Evolutionary conservation across 2,113 vertebrate species (phyloP), one percentile per base, ranked within the genome.

Genomic region (Maccullochella peelii): DNA sequence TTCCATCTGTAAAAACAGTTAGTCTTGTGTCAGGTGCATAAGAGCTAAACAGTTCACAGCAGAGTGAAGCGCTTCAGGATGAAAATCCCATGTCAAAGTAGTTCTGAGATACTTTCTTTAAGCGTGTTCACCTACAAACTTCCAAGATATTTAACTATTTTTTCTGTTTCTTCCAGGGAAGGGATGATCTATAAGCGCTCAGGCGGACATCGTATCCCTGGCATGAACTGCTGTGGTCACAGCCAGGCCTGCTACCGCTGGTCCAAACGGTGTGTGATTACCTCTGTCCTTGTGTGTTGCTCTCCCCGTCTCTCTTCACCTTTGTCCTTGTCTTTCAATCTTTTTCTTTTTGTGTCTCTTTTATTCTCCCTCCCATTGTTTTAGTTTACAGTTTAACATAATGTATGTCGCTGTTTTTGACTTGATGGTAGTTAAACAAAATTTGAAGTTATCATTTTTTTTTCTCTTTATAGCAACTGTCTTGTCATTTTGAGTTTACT

Each of bases 111-210:
- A n/a, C 36, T 50, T 25, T 25, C 15, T 38, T 25, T n/a, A 16
- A 63, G 23, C 21, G 15, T 23, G 7, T 15, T 44, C 8, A 40
- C 42, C 30, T 21, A 25, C 16, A 49, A 49, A 47, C n/a, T 7
- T 57, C 6, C 0, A 20, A 33, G 33, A 33, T 50, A n/a, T 55
- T 7, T 20, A 11, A 62, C 15, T 21, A 0, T 30, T 57, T 68
- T 25, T 11, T 58, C 15, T 61, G 10, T 81, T 40, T 84, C 16
- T 93, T 94, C 77, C 94, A 99, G 98, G 92, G 98, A 99, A 88
- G 98, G 98, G 6, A 96, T 97, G 96, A 96, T 99, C 88, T 96
- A 97, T 93, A 99, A 99, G 86, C 96, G 97, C 61, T 99, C 98
- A 0, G 98, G 98, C 12, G 98, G 98, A 52, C 97, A 99, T 87